These are phyloP conservation scores for Cyprinella venusta DNA, from an alignment of 2,797 vertebrate species.

Conservation along the genomic window DNA sequence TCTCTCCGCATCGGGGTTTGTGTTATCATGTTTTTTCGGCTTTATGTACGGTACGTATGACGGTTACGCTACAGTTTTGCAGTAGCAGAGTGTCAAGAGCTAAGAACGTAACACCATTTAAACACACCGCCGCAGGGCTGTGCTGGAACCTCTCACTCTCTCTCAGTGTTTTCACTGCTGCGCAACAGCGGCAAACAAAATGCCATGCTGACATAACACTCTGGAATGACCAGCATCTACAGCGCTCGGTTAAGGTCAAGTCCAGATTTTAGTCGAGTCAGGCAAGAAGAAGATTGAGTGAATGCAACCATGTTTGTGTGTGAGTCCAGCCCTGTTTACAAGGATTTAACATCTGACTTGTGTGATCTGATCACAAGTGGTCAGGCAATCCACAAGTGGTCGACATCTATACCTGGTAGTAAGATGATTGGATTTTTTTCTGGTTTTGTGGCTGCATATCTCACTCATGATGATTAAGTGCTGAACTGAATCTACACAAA, in stretches of 20 bases:
- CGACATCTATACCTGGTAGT: background rate
- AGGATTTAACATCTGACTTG: background rate
- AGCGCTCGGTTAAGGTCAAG: conserved; percentile 36
- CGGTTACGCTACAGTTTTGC: background rate
- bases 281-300: background rate
- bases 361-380: background rate
- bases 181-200: conserved; percentile 2
- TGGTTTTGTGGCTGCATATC: background rate
- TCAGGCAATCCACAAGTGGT: background rate
- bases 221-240: conserved; percentile 25
- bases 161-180: conserved; percentile 26
- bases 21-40: background rate
- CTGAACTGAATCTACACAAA: background rate
- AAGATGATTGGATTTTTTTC: background rate
- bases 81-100: conserved; percentile 11
- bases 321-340: background rate
- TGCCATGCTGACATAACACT: conserved; percentile 24
- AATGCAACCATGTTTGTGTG: background rate
- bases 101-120: conserved; percentile 6
- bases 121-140: background rate
- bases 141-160: background rate
- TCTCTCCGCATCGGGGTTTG: background rate
- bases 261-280: conserved; percentile 17
- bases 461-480: background rate
- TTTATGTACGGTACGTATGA: conserved; percentile 9